Evolutionary conservation across 2,797 vertebrate species (phyloP), one percentile per base, ranked within the genome.

Genomic region (Chaenodraco wilsoni): DNA sequence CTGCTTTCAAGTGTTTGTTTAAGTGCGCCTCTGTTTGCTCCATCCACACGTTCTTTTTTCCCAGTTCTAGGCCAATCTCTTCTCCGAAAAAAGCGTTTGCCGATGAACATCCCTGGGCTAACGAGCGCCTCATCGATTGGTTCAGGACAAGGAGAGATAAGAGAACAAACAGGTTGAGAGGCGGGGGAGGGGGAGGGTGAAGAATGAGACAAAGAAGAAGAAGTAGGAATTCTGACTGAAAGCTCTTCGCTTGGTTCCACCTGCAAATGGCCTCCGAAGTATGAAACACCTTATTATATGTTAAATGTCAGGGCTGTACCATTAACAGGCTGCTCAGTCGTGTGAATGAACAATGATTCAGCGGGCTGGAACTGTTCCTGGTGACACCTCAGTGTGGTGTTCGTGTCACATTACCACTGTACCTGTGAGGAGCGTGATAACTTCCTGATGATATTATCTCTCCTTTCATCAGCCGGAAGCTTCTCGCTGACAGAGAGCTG

Each of bases 121-220:
- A 91, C 76, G 69, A 89, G 84, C 62, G 63, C 41, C 85, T 90
- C 91, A 91, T 91, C 63, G 88, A 92, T 92, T 88, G 3, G 81
- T 86, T 85, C 79, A 72, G 90, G 86, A 91, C 87, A 85, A 71
- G 81, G 63, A 65, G 74, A 87, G 90, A 91, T 89, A 91, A 87
- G 82, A 81, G 85, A 84, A 88, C 75, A 88, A 89, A 88, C 76
- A 81, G 84, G 73, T 45, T 79, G 79, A 79, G 84, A 80, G 84
- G 70, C 51, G 62, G 62, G 27, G 68, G 65, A 40, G 56, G 74
- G 71, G 67, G 75, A 19, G 48, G 59, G 65, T 46, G 55, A 58
- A 52, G 55, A 76, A 59, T 0, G 45, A 78, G 59, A 44, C 19
- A 21, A 48, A 74, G 69, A 54, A 62, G 64, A 31, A 56, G 67